These are phyloP conservation scores for Macrotus californicus DNA, from an alignment of 2,113 vertebrate genomes.

Conservation along the genomic window DNA sequence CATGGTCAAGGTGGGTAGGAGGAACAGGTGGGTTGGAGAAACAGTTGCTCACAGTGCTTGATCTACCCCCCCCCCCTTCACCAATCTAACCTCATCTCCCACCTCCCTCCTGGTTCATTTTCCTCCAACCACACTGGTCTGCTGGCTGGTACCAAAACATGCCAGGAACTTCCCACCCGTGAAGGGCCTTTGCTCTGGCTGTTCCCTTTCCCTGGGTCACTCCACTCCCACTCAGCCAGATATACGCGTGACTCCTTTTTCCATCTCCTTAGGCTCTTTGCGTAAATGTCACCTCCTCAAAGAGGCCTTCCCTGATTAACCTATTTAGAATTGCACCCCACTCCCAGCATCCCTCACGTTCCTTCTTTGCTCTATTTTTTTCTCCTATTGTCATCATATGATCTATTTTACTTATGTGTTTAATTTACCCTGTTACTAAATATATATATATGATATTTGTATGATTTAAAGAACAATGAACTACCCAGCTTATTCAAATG, in stretches of 20 bases:
- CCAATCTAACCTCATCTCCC: background rate
- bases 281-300: background rate
- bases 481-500: background rate
- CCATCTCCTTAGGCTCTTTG: background rate
- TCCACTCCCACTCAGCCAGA: background rate
- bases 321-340: background rate
- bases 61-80: background rate
- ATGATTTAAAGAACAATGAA: background rate
- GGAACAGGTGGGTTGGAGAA: slow-evolving; percentile 63
- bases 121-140: background rate
- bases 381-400: background rate
- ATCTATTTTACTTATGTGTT: background rate
- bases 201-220: background rate
- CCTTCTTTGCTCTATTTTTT: background rate
- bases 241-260: background rate
- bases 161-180: background rate
- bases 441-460: background rate
- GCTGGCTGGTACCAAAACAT: background rate
- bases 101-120: background rate
- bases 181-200: background rate
- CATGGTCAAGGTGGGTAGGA: slow-evolving; percentile 89
- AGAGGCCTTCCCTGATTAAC: background rate
- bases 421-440: background rate
- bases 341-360: background rate
- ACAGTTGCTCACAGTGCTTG: background rate